Evolutionary conservation across 2,888 invertebrate species (phyloP), one percentile per base, ranked within the genome.

Genomic region (Apantesis nais): DNA sequence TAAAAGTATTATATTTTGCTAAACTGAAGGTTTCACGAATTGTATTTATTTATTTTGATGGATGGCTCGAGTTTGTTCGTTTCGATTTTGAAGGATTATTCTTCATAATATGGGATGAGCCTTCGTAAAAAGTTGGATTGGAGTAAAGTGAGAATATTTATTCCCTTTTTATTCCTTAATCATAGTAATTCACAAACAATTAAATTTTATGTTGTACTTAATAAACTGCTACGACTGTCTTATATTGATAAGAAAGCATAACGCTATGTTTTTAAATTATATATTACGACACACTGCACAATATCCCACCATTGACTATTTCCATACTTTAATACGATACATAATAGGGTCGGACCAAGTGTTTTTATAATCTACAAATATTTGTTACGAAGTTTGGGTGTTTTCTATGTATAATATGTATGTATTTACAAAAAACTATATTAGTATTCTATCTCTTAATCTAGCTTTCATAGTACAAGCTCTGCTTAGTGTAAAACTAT

Each of bases 1-100:
- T 88, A 86, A 86, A 87, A 87, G 86, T 82, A 78, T 77, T 80
- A 74, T 79, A 82, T 82, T 81, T 80, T 75, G 74, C 70, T 70
- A 70, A 74, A 79, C 72, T 79, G 73, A 78, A 78, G 70, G 72
- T 67, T 75, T 79, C 67, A 73, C 74, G 68, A 74, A 68, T 74
- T 67, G 68, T 73, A 79, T 73, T 81, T 79, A 79, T 75, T 73
- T 74, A 72, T 77, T 79, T 78, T 81, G 81, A 81, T 77, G 70
- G 75, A 81, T 81, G 58, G 70, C 64, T 64, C 8, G 70, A 78
- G 69, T 79, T 79, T 68, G 69, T 64, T 73, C 70, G 69, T 75
- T 75, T 78, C 62, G 67, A 52, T 68, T 71, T 66, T 71, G 63
- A 64, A 71, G 67, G 67, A 64, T 71, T 71, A 67, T 67, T 66